Evolutionary conservation across 2,113 vertebrate species (phyloP).

Genomic region (Argyrosomus japonicus): DNA sequence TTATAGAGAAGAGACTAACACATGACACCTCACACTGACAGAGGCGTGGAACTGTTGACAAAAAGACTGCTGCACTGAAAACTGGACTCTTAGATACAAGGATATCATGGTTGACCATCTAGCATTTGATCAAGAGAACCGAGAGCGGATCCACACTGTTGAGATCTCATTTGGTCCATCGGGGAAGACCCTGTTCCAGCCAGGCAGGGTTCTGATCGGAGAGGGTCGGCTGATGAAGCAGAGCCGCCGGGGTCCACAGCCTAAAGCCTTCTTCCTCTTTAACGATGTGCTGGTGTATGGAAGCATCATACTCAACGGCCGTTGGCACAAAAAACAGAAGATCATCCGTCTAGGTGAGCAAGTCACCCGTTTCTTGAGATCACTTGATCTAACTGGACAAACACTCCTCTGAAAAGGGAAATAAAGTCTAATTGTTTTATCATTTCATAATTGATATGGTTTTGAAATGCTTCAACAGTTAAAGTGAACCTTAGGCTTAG

Average conservation of each 20-base stretch:
- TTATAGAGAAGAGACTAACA: not conserved
- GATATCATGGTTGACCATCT: constrained; percentile 82
- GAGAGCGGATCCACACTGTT: constrained; percentile 75
- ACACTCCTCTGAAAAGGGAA: too few relatives aligned
- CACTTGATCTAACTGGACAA: not conserved
- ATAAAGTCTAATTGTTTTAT: not conserved
- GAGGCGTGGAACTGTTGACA: not conserved
- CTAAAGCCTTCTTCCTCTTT: constrained; percentile 93
- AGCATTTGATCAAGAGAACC: constrained; percentile 74
- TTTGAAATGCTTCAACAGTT: not conserved
- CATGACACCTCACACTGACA: not conserved
- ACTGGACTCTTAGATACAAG: not conserved
- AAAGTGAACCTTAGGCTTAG: not conserved
- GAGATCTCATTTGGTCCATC: constrained; percentile 88
- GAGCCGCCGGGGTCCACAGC: constrained; percentile 88
- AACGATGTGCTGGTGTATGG: constrained; percentile 93
- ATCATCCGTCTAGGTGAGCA: constrained; percentile 87
- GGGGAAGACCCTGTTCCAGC: constrained; percentile 83
- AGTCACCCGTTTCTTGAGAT: not conserved
- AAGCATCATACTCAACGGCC: constrained; percentile 88
- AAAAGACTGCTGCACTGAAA: not conserved
- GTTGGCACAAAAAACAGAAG: constrained; percentile 88
- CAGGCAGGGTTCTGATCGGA: constrained; percentile 89
- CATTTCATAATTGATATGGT: not conserved
- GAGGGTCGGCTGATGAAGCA: constrained; percentile 92